These are phyloP conservation scores for Tympanoctomys barrerae DNA, from an alignment of 2,797 vertebrate species.

Conservation along the genomic window DNA sequence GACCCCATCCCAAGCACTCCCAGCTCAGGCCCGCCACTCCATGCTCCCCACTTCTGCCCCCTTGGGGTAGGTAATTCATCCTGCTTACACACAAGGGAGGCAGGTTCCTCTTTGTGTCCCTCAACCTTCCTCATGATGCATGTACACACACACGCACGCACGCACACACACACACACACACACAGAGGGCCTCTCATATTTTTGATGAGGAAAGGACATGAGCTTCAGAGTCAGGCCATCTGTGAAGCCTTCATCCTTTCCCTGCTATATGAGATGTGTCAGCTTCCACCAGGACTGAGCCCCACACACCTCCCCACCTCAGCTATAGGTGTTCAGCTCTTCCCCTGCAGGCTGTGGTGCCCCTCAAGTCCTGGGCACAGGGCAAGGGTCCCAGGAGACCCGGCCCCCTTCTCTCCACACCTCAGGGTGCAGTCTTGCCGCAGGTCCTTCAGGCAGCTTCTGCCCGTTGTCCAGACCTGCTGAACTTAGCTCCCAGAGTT, in stretches of 20 bases:
- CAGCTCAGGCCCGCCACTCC: not conserved
- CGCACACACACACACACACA: not conserved
- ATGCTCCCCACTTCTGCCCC: not conserved
- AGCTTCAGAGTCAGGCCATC: not conserved
- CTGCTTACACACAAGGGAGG: not conserved
- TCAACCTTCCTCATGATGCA: rapidly evolving
- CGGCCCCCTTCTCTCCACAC: not conserved
- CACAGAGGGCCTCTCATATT: not conserved
- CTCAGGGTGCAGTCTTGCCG: not conserved
- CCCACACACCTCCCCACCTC: not conserved
- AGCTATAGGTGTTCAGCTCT: rapidly evolving
- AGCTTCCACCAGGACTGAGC: not conserved
- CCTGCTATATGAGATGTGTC: rapidly evolving
- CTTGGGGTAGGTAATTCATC: rapidly evolving
- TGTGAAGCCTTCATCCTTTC: not conserved
- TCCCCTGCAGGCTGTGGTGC: rapidly evolving
- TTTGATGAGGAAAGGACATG: not conserved
- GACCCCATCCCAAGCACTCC: not conserved
- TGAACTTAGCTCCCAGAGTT: not conserved
- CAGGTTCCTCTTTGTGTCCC: rapidly evolving
- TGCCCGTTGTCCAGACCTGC: not conserved
- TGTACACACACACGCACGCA: rapidly evolving
- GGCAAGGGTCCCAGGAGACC: rapidly evolving
- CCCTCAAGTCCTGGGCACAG: not conserved
- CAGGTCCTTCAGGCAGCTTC: not conserved